These are phyloP conservation scores for Thunnus maccoyii DNA, from an alignment of 2,113 vertebrate genomes.

Conservation along the genomic window DNA sequence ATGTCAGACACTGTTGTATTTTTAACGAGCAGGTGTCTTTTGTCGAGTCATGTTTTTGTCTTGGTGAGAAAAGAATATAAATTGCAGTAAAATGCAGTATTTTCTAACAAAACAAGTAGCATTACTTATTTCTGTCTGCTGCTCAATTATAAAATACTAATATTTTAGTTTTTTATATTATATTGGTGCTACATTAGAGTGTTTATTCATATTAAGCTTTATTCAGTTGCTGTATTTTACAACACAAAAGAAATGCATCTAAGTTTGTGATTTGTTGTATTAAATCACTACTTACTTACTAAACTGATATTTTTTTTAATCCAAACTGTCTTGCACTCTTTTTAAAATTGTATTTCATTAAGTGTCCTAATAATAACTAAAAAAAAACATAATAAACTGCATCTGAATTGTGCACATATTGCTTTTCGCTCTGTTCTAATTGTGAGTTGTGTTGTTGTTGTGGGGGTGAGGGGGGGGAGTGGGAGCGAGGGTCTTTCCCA, in stretches of 20 bases:
- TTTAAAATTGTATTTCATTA: no score
- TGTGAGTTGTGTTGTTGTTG: constrained; percentile 62
- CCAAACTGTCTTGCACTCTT: no score
- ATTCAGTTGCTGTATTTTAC: no score
- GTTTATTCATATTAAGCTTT: not conserved
- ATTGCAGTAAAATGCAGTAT: not conserved
- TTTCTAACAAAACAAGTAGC: not conserved
- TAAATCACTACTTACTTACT: no score
- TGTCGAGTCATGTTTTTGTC: no score
- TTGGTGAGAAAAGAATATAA: no score
- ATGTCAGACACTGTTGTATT: not conserved
- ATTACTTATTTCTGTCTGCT: not conserved
- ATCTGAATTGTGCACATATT: constrained; percentile 15
- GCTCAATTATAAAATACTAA: not conserved
- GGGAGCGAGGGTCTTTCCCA: constrained; percentile 68
- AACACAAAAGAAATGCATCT: no score
- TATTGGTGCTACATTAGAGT: not conserved
- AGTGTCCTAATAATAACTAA: no score
- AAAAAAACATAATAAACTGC: no score
- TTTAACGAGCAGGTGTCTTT: no score
- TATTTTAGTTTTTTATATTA: not conserved
- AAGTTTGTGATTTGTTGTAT: no score
- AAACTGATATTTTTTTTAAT: no score
- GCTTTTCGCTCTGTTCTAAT: constrained; percentile 32
- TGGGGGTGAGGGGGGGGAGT: constrained; percentile 13